Evolutionary conservation across 2,888 invertebrate species (phyloP).

Genomic region (Epicampocera succincta): DNA sequence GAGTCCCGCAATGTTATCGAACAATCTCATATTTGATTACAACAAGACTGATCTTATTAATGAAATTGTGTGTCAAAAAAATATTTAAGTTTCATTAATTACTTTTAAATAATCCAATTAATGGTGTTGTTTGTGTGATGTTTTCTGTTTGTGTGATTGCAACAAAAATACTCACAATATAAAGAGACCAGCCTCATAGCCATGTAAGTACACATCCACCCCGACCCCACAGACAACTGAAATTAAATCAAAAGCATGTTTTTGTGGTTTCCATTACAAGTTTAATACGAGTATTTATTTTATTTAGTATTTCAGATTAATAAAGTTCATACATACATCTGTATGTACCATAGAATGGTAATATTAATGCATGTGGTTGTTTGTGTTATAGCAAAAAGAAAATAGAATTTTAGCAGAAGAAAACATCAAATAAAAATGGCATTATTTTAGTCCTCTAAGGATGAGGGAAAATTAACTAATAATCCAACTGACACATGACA

Average conservation of each 20-base stretch:
- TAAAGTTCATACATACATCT: constrained; percentile 65
- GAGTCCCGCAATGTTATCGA: too few relatives aligned
- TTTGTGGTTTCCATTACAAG: constrained; percentile 22
- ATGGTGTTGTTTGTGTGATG: too few relatives aligned
- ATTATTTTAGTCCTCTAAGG: constrained; percentile 9
- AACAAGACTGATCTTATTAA: too few relatives aligned
- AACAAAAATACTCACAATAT: constrained; percentile 84
- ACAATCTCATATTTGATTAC: too few relatives aligned
- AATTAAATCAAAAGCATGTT: constrained; percentile 72
- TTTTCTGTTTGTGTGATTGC: not conserved
- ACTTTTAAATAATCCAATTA: too few relatives aligned
- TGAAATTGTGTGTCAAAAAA: too few relatives aligned
- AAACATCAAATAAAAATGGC: not conserved
- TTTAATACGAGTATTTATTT: constrained; percentile 32
- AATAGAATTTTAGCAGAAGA: not conserved
- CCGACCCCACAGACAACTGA: constrained; percentile 86
- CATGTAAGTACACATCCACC: constrained; percentile 85
- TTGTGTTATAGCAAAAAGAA: too few relatives aligned
- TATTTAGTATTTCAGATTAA: constrained; percentile 65
- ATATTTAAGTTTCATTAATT: too few relatives aligned
- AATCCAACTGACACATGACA: too few relatives aligned
- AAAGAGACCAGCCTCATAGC: constrained; percentile 84
- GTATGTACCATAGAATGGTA: too few relatives aligned
- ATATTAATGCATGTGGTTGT: too few relatives aligned
- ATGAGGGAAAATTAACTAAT: too few relatives aligned